A percentile compares a stretch with the other conserved stretches of the same genome.
These are phyloP conservation scores for Sebastes hubbsi DNA, from an alignment of 2,797 vertebrate genomes.

Conservation along the genomic window DNA sequence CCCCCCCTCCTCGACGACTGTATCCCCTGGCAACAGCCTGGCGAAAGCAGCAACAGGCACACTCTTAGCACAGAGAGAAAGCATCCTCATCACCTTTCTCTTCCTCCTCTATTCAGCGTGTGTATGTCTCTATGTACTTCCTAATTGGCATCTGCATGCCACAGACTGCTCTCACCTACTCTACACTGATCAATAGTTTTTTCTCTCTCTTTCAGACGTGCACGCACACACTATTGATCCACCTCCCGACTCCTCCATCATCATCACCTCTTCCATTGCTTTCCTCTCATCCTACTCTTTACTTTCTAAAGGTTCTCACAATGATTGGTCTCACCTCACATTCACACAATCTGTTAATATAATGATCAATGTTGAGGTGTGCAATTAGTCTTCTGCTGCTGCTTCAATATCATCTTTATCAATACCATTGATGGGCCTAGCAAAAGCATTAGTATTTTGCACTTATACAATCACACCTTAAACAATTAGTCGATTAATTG, in stretches of 20 bases:
- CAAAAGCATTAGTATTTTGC: neutral
- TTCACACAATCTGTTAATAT: neutral
- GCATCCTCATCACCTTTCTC: constrained; percentile 2
- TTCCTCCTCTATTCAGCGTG: neutral
- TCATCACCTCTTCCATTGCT: neutral
- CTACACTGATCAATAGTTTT: constrained; percentile 26
- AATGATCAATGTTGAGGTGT: neutral
- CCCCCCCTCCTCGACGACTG: constrained; percentile 24
- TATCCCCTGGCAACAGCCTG: constrained; percentile 76
- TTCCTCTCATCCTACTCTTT: neutral
- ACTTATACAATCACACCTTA: neutral
- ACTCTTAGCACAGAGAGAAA: constrained; percentile 29
- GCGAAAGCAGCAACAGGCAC: constrained; percentile 63
- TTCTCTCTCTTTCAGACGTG: constrained; percentile 4
- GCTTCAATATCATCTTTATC: neutral
- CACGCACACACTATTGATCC: constrained; percentile 12
- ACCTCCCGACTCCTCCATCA: neutral
- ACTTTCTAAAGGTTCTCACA: neutral
- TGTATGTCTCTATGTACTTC: no score
- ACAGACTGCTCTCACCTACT: constrained; percentile 22
- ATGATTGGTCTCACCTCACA: neutral
- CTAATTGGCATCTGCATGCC: no score
- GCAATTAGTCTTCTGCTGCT: neutral
- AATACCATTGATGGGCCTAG: neutral
- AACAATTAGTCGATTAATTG: neutral